A percentile compares a stretch with the other conserved stretches of the same genome.
These are phyloP conservation scores for Anseranas semipalmata DNA, from an alignment of 2,113 vertebrate genomes.

Conservation along the genomic window DNA sequence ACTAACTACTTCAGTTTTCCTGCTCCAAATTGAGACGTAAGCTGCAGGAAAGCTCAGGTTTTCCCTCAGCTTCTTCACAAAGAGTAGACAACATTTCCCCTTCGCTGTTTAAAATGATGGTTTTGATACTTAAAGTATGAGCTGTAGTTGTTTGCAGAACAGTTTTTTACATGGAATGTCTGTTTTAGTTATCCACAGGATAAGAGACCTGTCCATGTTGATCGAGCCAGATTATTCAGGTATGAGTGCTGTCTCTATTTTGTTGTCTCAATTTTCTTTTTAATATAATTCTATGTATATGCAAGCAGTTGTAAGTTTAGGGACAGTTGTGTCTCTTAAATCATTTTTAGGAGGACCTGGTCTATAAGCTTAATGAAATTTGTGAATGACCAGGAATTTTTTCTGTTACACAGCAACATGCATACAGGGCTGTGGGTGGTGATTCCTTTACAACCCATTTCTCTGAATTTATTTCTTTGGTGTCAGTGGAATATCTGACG, in stretches of 20 bases:
- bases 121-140: neutral
- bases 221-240: slow-evolving; percentile 90
- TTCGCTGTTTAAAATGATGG: neutral
- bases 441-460: neutral
- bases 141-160: neutral
- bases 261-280: neutral
- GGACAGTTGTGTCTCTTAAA: neutral
- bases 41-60: neutral
- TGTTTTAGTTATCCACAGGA: slow-evolving; percentile 92
- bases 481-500: neutral
- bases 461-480: neutral
- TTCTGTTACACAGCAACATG: neutral
- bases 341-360: neutral
- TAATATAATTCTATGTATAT: neutral
- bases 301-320: neutral
- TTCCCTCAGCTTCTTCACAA: neutral
- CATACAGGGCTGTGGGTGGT: neutral
- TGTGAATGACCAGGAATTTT: neutral
- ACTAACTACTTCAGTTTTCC: neutral
- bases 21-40: neutral
- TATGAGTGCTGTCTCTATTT: slow-evolving; percentile 49
- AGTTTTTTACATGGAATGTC: neutral
- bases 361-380: neutral
- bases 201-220: slow-evolving; percentile 90
- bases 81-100: neutral